phyloP scores from a whole-genome alignment of 2,888 invertebrate genomes.

The Agonopterix subpropinquella region DNA sequence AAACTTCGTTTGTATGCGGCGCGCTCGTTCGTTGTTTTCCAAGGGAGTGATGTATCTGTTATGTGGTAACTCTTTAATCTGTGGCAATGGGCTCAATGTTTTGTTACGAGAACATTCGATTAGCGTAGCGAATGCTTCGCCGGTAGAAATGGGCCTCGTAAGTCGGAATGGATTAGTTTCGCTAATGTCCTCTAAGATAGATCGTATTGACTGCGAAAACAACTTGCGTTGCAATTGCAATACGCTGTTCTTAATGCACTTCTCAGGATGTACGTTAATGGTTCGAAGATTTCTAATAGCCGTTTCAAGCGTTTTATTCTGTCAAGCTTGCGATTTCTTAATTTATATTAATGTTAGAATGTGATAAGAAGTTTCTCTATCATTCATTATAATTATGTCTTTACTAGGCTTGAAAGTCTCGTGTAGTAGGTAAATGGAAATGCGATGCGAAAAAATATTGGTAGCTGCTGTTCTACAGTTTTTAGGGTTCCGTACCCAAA shows the following conservation, averaged over 20 bases:
- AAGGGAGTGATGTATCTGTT: too few relatives aligned
- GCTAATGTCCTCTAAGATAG: slow-evolving; percentile 11
- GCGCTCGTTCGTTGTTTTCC: too few relatives aligned
- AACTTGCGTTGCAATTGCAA: not conserved
- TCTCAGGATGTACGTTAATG: not conserved
- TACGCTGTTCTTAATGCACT: not conserved
- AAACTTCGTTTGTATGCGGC: too few relatives aligned
- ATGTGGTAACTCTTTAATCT: not conserved
- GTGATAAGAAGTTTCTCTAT: too few relatives aligned
- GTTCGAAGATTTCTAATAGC: not conserved
- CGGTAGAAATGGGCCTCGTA: slow-evolving; percentile 11
- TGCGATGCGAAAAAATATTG: too few relatives aligned
- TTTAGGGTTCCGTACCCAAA: too few relatives aligned
- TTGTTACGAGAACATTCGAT: slow-evolving; percentile 15
- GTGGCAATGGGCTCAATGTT: slow-evolving; percentile 13
- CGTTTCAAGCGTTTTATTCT: not conserved
- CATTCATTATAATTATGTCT: too few relatives aligned
- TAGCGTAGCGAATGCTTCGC: slow-evolving; percentile 17
- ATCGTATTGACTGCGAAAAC: slow-evolving; percentile 4
- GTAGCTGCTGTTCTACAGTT: too few relatives aligned
- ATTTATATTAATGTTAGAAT: too few relatives aligned
- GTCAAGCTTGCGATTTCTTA: too few relatives aligned
- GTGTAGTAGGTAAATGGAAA: too few relatives aligned
- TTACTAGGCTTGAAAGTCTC: too few relatives aligned
- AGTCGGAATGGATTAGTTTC: slow-evolving; percentile 6